These are phyloP conservation scores for Cherax destructor DNA, from an alignment of 1,140 invertebrate species.

Conservation along the genomic window DNA sequence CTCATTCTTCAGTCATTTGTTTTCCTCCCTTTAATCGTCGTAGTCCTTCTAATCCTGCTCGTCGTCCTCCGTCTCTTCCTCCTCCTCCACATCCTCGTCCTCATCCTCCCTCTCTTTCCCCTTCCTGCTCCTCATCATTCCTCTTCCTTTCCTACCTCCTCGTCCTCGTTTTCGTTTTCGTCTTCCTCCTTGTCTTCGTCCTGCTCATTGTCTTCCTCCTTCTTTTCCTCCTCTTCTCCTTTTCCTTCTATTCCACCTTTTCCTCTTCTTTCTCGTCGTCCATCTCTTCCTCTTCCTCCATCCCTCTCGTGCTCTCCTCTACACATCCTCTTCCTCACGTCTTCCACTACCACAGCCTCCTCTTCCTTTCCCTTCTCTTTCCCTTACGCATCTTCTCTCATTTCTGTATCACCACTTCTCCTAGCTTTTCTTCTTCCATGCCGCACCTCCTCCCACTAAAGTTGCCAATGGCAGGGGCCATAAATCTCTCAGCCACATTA, in stretches of 20 bases:
- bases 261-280: too few species aligned
- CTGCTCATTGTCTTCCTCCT: background rate
- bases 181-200: too few species aligned
- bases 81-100: background rate
- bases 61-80: too few species aligned
- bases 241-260: background rate
- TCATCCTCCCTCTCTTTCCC: background rate
- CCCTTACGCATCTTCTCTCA: background rate
- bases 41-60: too few species aligned
- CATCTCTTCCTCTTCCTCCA: background rate
- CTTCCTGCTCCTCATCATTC: background rate
- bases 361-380: background rate
- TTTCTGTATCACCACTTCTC: background rate
- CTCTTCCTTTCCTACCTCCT: background rate
- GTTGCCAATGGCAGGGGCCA: constrained; percentile 39
- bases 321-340: background rate
- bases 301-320: background rate
- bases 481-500: constrained; percentile 34
- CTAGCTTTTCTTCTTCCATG: background rate
- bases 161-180: background rate
- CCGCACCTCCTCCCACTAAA: background rate
- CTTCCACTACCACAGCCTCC: background rate
- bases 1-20: too few species aligned
- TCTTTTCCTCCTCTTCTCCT: background rate
- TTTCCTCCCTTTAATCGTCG: too few species aligned